Evolutionary conservation across 1,140 invertebrate genomes (phyloP), one percentile per base, ranked within the genome.

Genomic region (Lordiphosa mommai): DNA sequence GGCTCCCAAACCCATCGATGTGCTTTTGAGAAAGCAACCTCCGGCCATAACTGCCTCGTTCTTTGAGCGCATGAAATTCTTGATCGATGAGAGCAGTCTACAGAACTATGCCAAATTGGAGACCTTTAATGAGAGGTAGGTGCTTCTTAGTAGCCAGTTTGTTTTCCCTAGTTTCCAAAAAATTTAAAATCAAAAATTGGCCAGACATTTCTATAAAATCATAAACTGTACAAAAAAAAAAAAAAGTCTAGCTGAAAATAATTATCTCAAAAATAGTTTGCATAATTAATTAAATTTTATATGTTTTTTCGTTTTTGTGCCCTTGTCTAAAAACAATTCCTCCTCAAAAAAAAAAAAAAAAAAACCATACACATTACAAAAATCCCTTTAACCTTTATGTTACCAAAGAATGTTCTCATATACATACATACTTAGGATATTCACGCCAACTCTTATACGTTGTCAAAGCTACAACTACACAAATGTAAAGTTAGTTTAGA

Each of bases 31-130:
- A 37, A 98, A 98, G 90, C 97, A 99, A 85, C 96, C 97, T 1
- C 97, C 97, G 1, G 95, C 97, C 10, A 96, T 98, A 59, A 98
- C 97, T 0, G 97, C 97, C 0, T 98, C 97, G 0, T 99, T 99
- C 92, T 99, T 98, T 89, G 97, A 99, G 89, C 93, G 97, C 84
- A 98, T 99, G 95, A 96, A 97, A 87, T 99, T 99, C 90, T 91
- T 99, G 33, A 98, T 99, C 66, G 97, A 99, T 90, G 97, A 98
- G 89, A 96, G 97, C 86, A 98, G 97, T 90, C 92, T 99, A 10
- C 98, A 99, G 90, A 97, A 96, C 88, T 99, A 99, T 89, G 97
- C 97, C 10, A 94, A 96, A 63, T 93, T 95, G 73, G 96, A 97
- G 79, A 96, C 95, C 4, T 99, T 99, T 90, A 98, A 99, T 90